These are phyloP conservation scores for Neogobius melanostomus DNA, from an alignment of 2,113 vertebrate genomes.

Conservation along the genomic window DNA sequence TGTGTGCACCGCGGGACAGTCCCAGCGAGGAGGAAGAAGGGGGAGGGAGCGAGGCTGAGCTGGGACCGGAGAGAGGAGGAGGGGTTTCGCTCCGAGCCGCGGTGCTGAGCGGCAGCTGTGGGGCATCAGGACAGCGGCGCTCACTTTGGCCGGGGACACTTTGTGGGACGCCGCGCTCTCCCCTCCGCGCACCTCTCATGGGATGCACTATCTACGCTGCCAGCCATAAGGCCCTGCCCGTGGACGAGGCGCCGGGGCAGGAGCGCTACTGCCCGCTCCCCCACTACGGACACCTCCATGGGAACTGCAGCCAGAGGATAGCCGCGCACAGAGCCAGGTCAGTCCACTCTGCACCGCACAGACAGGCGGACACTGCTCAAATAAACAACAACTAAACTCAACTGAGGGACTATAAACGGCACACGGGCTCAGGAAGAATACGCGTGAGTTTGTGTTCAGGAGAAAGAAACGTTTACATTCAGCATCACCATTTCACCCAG, in stretches of 20 bases:
- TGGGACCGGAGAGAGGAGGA: constrained; percentile 35
- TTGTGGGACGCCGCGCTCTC: constrained; percentile 21
- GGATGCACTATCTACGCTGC: constrained; percentile 78
- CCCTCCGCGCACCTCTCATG: constrained; percentile 64
- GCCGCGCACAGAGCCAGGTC: constrained; percentile 68
- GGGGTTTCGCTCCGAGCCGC: constrained; percentile 58
- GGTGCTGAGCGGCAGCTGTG: constrained; percentile 73
- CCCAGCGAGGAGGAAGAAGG: constrained; percentile 22
- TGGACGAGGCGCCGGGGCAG: constrained; percentile 68
- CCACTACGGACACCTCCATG: constrained; percentile 59
- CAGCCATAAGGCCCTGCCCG: constrained; percentile 75
- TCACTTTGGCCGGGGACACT: constrained; percentile 53
- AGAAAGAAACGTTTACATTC: too few relatives aligned
- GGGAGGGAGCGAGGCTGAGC: constrained; percentile 13
- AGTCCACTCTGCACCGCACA: constrained; percentile 31
- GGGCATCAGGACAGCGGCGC: constrained; percentile 57
- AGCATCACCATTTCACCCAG: too few relatives aligned
- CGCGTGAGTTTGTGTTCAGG: too few relatives aligned
- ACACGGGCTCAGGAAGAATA: too few relatives aligned
- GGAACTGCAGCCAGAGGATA: constrained; percentile 70
- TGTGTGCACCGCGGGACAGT: constrained; percentile 21
- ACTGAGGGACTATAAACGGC: too few relatives aligned
- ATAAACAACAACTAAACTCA: too few relatives aligned
- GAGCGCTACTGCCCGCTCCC: constrained; percentile 59
- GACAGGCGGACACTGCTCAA: too few relatives aligned